Base-by-base conservation (phyloP, 2,797 vertebrate genomes). In the Micromesistius poutassou region DNA sequence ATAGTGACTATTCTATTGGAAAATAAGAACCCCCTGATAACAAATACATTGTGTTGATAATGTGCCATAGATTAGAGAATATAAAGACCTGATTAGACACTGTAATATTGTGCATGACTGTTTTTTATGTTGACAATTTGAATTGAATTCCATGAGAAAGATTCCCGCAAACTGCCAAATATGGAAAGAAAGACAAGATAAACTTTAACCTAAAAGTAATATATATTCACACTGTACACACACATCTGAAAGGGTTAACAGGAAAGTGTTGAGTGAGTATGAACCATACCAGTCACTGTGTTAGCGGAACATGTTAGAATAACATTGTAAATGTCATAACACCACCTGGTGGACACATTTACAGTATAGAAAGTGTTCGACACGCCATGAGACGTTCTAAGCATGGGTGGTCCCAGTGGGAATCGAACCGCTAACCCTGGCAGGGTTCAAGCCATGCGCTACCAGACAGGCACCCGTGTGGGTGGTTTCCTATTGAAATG, bases 281-380 rank as follows among this genome's bases (percentile, higher is more conserved):
- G 33, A 33, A 22, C 31, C 30, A 74, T 79, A 87, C 78, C 72
- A 87, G 82, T 25, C 22, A 70, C 78, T 76, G 30, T 75, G 35
- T 76, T 33, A 40, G 4, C 68, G 12, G 72, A 50, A 78, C 80
- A 78, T 75, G 31, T 76, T 33, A 40, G 4, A 55, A 22, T 71
- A 40, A 78, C 80, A 78, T 14, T 78, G 30, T 66, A 35, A 76
- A 83, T 70, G 84, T 89, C 87, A 80, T 28, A 68, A 13, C 12
- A 25, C n/a, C 25, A 68, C 62, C 12, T 68, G 62, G 62, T 28
- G 62, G 25, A 68, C 62, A 4, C 55, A 62, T 62, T 50, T 50
- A 50, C n/a, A n/a, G n/a, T n/a, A n/a, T 2, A 50, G 3, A 46
- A 46, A 46, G 42, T 46, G 42, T 46, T 16, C 14, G 14, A 46